Evolutionary conservation across 2,888 invertebrate genomes (phyloP), one percentile per base, ranked within the genome.

Genomic region (Automeris io): DNA sequence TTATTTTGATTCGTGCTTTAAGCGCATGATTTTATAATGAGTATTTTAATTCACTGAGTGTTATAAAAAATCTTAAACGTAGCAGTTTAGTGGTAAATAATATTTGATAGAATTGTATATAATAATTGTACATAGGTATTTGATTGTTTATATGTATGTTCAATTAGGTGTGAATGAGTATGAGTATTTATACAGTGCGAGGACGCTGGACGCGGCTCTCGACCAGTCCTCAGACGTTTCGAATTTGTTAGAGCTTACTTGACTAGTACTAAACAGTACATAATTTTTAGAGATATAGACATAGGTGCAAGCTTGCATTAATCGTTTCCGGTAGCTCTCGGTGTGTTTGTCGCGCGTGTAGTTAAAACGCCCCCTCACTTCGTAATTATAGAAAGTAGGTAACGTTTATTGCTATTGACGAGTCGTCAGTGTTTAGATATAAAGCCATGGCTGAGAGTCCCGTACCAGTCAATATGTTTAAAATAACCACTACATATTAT

Each of bases 381-480:
- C 25, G 7, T 25, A 12, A 25, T 12, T 12, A 12, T 4, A 12
- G 12, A 25, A n/a, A n/a, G n/a, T n/a, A n/a, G n/a, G n/a, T 12
- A 12, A 5, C 11, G 21, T 11, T 12, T 6, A 18, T 29, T 26
- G 21, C 19, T 16, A 25, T 22, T 19, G 39, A 26, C 39, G 35
- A 11, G 26, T 19, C 16, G 13, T 32, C 39, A 33, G 46, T 48
- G 47, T 51, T 29, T 45, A 35, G 38, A 55, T 64, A 41, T 69
- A 62, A 62, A 63, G 65, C 62, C 62, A 71, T 75, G 80, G 77
- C 77, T 79, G 82, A 72, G 62, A 67, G 70, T 70, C 71, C 71
- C 62, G 67, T 73, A 74, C 75, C 82, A 82, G 83, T 81, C 83
- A 80, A 73, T 86, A 83, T 70, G 47, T 52, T 79, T 70, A 60